Conservation (phyloP, 1,140 invertebrate species). For the Caenorhabditis latens region DNA sequence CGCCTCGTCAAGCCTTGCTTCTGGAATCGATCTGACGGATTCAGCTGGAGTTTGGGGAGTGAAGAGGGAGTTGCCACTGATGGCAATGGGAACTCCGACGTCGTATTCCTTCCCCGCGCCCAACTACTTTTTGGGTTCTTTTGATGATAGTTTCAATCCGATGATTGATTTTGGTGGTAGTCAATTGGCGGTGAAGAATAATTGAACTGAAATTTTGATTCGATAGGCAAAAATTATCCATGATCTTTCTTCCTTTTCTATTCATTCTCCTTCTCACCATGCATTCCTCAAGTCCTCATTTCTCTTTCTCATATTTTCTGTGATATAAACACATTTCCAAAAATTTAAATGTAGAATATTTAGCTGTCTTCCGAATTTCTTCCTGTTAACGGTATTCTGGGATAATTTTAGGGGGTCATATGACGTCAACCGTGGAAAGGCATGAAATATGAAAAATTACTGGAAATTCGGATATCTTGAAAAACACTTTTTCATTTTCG, state of each 20-base stretch:
- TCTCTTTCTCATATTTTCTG: conserved; percentile 21
- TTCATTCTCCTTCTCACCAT: background rate
- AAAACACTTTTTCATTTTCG: too few relatives aligned
- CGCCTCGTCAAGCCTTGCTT: background rate
- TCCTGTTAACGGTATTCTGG: background rate
- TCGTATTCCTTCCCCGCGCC: background rate
- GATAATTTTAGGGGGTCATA: too few relatives aligned
- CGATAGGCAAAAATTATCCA: too few relatives aligned
- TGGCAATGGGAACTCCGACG: background rate
- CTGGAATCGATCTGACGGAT: background rate
- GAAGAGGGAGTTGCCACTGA: background rate
- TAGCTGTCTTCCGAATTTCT: background rate
- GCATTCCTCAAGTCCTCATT: background rate
- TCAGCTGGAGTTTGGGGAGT: background rate
- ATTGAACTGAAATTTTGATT: background rate
- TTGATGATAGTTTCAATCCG: background rate
- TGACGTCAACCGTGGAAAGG: too few relatives aligned
- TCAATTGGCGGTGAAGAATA: background rate
- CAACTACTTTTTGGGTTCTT: background rate
- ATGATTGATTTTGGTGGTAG: background rate
- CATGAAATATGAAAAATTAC: too few relatives aligned
- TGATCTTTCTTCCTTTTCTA: background rate
- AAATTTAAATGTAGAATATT: background rate
- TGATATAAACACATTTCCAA: conserved; percentile 52
- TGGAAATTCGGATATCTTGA: too few relatives aligned